Percentiles rank a stretch among this genome's conserved stretches.
These are phyloP conservation scores for Hippopotamyrus pictus DNA, from an alignment of 2,797 vertebrate species.

Conservation along the genomic window DNA sequence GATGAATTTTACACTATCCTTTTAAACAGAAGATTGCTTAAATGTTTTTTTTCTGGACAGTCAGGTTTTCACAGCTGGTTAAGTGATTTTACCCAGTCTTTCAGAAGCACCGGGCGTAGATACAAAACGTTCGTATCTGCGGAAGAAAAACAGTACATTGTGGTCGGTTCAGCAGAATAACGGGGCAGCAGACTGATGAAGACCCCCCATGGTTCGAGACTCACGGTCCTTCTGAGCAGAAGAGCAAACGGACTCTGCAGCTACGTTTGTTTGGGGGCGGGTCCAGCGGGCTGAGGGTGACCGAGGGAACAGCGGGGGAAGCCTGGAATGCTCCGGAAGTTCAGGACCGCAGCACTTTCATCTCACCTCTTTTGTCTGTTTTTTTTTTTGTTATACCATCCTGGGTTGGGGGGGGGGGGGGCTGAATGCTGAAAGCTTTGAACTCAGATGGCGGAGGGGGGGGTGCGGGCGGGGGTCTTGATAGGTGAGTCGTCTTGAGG, in stretches of 20 bases:
- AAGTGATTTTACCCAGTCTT: background rate
- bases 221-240: background rate
- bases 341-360: background rate
- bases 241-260: background rate
- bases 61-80: background rate
- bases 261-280: background rate
- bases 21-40: background rate
- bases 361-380: background rate
- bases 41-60: background rate
- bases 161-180: background rate
- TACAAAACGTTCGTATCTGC: background rate
- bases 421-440: background rate
- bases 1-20: background rate
- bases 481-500: background rate
- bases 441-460: background rate
- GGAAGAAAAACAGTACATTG: background rate
- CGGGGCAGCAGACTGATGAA: background rate
- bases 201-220: background rate
- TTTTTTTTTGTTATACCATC: background rate
- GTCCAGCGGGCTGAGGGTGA: background rate
- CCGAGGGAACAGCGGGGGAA: background rate
- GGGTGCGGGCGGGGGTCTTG: background rate
- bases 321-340: background rate
- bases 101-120: background rate
- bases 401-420: background rate